A percentile compares a stretch with the other conserved stretches of the same genome.
phyloP scores from a whole-genome alignment of 2,113 vertebrate genomes.

The Saccopteryx bilineata region DNA sequence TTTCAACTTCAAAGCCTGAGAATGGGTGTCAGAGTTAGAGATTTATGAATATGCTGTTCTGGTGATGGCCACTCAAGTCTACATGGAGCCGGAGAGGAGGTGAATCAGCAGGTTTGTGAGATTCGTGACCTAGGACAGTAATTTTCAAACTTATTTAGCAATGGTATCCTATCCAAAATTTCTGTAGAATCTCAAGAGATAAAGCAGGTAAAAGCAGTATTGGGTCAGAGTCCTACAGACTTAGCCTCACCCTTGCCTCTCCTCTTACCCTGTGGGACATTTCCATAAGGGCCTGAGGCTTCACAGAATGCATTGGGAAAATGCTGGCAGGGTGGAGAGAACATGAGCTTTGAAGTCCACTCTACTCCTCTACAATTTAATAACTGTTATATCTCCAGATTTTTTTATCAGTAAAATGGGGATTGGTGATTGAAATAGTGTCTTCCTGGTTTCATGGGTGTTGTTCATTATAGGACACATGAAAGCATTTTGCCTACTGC shows the following conservation, averaged over 20 bases:
- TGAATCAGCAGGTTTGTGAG: background rate
- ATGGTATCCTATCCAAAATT: background rate
- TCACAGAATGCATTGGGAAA: background rate
- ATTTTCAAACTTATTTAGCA: constrained; percentile 17
- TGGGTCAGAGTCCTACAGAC: background rate
- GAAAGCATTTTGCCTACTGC: background rate
- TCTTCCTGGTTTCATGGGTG: background rate
- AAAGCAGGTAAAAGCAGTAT: background rate
- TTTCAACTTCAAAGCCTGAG: background rate
- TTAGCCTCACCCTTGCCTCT: background rate
- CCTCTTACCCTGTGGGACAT: background rate
- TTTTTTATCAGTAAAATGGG: background rate
- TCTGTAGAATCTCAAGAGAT: background rate
- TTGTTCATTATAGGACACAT: background rate
- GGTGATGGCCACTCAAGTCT: too few species aligned
- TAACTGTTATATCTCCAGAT: background rate
- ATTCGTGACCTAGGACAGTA: background rate
- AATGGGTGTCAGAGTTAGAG: background rate
- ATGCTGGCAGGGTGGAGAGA: background rate
- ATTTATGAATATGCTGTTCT: background rate
- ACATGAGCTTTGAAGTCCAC: background rate
- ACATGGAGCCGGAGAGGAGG: background rate
- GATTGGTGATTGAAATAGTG: background rate
- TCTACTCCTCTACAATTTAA: background rate
- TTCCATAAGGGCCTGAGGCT: background rate